Conservation (phyloP, 2,797 vertebrate genomes). For the Antennarius maculatus region DNA sequence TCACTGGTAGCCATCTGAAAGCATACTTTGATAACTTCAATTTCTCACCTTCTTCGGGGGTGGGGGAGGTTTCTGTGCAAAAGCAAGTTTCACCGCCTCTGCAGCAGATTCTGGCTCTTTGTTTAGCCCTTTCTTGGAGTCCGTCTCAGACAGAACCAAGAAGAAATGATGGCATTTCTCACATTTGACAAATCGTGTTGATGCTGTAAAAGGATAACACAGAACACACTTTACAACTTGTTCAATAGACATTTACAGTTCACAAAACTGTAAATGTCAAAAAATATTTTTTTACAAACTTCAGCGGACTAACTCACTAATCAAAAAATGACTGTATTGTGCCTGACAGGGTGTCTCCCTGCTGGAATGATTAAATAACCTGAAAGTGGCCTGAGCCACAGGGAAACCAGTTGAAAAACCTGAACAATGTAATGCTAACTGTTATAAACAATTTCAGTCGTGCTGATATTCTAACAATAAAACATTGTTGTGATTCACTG, state of each 20-base stretch:
- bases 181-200: constrained; percentile 98
- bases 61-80: constrained; percentile 96
- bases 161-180: constrained; percentile 99
- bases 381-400: background rate
- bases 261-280: too few species aligned
- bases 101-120: constrained; percentile 94
- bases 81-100: constrained; percentile 95
- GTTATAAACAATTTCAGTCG: too few species aligned
- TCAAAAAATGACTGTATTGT: constrained; percentile 1
- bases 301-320: background rate
- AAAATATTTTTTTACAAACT: background rate
- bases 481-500: too few species aligned
- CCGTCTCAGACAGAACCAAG: constrained; percentile 95
- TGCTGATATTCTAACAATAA: background rate
- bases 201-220: constrained; percentile 80
- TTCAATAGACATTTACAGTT: background rate
- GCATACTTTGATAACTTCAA: background rate
- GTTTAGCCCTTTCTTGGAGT: constrained; percentile 95
- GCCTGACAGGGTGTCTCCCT: background rate
- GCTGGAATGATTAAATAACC: background rate
- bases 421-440: background rate
- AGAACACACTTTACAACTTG: constrained; percentile 1
- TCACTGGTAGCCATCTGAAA: background rate
- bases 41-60: constrained; percentile 93
- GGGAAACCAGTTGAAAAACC: background rate